Base-by-base conservation (phyloP, 2,888 invertebrate genomes). In the Metacarcinus magister region DNA sequence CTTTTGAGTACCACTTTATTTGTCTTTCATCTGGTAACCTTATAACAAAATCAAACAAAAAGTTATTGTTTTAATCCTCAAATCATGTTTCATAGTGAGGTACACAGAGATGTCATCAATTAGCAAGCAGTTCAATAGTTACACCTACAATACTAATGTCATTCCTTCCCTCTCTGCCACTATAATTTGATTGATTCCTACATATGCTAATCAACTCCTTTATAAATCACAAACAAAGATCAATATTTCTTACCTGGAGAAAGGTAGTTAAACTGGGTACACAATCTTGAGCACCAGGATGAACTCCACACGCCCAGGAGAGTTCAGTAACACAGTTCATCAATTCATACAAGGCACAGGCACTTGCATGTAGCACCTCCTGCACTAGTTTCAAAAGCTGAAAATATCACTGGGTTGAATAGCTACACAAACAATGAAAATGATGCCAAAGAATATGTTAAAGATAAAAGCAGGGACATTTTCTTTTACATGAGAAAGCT, bases 311-410 rank as follows among this genome's bases (percentile, higher is more conserved):
- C 0, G 82, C 89, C 96, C 96, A 96, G 39, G 94, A 60, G 28
- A 96, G 19, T 82, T 96, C 96, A n/a, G 60, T 93, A 16, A 96
- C 95, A 19, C 95, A 82, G 13, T 46, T 90, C 39, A 96, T 39
- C 10, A 96, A 54, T 54, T 96, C 95, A 54, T 96, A 96, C 23
- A 96, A 54, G 44, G 92, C 94, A 32, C 91, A 75, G 43, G 91
- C 91, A 32, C 95, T 96, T 32, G 95, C 95, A 43, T 96, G 96
- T 23, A 90, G 95, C 46, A 95, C 95, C 43, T 96, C 96, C 90
- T 96, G 96, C 8, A 96, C 95, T 60, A 96, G 75, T 28, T 90
- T 93, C 39, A 96, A 92, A 10, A 96, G 92, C 96, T 96, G 94
- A 60, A 87, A 54, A 39, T 19, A 19, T 87, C 39, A 87, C 8